These are phyloP conservation scores for Trachops cirrhosus DNA, from an alignment of 2,797 vertebrate species.

Conservation along the genomic window DNA sequence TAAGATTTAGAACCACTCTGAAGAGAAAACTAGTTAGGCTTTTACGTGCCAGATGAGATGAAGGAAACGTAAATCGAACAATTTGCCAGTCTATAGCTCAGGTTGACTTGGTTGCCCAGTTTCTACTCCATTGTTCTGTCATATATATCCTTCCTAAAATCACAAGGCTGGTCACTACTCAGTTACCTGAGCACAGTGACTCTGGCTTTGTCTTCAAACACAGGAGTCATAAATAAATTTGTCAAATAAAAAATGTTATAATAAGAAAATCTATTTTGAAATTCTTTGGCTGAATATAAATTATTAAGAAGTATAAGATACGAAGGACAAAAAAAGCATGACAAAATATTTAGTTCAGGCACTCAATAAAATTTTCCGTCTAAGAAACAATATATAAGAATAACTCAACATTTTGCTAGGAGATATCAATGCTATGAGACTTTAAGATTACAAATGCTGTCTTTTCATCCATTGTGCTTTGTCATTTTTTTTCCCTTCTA, in stretches of 20 bases:
- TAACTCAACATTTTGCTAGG: background rate
- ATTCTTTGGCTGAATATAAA: background rate
- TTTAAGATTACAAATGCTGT: background rate
- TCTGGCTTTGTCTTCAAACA: background rate
- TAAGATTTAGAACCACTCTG: background rate
- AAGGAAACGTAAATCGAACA: background rate
- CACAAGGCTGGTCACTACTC: background rate
- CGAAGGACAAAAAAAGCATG: background rate
- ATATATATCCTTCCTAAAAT: background rate
- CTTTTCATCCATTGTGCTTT: background rate
- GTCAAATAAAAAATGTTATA: background rate
- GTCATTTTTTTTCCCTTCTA: background rate
- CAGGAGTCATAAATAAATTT: background rate
- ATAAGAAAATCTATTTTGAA: constrained; percentile 12
- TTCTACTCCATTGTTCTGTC: background rate
- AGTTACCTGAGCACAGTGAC: background rate
- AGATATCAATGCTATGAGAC: background rate
- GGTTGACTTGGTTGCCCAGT: background rate
- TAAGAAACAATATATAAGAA: background rate
- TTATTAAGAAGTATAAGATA: background rate
- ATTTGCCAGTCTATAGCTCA: background rate
- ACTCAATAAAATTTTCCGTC: background rate
- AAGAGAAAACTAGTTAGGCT: background rate
- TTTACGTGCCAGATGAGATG: background rate
- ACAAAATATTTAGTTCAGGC: background rate